phyloP scores from a whole-genome alignment of 2,113 vertebrate genomes.

The Gymnogyps californianus region DNA sequence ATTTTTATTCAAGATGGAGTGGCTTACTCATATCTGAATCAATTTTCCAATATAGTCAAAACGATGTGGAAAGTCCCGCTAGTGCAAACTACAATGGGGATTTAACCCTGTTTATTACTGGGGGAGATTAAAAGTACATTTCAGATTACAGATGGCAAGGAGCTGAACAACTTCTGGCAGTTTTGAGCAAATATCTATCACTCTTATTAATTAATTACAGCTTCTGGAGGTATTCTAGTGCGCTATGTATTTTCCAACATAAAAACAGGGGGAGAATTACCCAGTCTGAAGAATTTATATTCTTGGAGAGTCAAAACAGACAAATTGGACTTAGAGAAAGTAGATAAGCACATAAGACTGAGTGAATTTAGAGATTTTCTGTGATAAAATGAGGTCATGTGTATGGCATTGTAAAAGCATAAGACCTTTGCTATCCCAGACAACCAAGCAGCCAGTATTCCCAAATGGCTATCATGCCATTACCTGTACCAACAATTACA shows the following conservation, averaged over 20 bases:
- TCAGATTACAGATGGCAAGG: neutral
- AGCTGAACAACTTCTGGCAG: neutral
- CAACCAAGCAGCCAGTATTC: neutral
- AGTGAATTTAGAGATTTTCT: neutral
- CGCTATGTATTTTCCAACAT: neutral
- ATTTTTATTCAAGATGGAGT: neutral
- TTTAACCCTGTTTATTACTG: neutral
- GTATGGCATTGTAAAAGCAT: neutral
- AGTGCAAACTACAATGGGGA: neutral
- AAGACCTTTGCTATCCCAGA: neutral
- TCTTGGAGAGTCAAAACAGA: neutral
- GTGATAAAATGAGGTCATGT: neutral
- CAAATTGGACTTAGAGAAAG: neutral
- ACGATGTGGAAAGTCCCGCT: rapidly evolving
- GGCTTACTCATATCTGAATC: neutral
- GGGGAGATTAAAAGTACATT: neutral
- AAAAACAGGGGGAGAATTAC: neutral
- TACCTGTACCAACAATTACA: neutral
- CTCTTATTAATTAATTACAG: neutral
- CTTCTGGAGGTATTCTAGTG: neutral
- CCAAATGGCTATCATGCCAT: neutral
- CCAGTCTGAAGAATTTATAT: neutral
- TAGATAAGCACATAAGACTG: neutral
- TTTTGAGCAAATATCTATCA: neutral
- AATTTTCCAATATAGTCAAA: neutral